These are phyloP conservation scores for Etheostoma perlongum DNA, from an alignment of 2,797 vertebrate species.

Conservation along the genomic window DNA sequence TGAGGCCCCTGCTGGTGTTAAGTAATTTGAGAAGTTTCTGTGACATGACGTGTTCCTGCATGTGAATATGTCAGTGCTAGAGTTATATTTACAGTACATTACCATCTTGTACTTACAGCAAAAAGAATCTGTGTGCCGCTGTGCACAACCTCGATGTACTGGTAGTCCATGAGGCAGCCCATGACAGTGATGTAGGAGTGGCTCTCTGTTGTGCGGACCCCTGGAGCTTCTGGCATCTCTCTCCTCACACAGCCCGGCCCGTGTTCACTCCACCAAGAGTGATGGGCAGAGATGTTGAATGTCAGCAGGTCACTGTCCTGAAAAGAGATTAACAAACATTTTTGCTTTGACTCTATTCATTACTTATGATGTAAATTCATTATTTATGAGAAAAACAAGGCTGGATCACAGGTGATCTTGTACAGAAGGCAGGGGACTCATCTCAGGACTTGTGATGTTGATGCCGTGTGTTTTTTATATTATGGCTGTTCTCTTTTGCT, in stretches of 20 bases:
- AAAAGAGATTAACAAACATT: conserved; percentile 38
- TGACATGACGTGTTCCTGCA: conserved; percentile 3
- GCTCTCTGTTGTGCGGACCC: conserved; percentile 80
- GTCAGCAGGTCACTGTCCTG: conserved; percentile 93
- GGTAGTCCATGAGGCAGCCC: conserved; percentile 90
- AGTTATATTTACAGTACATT: no score
- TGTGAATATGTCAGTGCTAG: background rate
- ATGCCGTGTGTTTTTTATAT: background rate
- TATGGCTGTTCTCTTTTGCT: conserved; percentile 12
- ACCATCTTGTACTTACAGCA: conserved; percentile 84
- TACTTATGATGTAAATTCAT: conserved; percentile 22
- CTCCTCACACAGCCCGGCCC: conserved; percentile 89
- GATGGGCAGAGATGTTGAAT: conserved; percentile 92
- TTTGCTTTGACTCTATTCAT: conserved; percentile 10
- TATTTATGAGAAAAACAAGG: conserved; percentile 16
- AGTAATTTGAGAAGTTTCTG: conserved; percentile 24
- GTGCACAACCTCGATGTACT: conserved; percentile 92
- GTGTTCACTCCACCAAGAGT: conserved; percentile 94
- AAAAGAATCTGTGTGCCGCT: conserved; percentile 90
- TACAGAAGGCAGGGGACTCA: conserved; percentile 1
- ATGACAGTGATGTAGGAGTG: conserved; percentile 90
- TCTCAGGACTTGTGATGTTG: conserved; percentile 1
- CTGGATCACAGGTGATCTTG: background rate
- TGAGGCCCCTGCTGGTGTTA: background rate
- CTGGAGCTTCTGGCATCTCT: conserved; percentile 81